These are phyloP conservation scores for Thera obeliscata DNA, from an alignment of 2,888 invertebrate species.

Conservation along the genomic window DNA sequence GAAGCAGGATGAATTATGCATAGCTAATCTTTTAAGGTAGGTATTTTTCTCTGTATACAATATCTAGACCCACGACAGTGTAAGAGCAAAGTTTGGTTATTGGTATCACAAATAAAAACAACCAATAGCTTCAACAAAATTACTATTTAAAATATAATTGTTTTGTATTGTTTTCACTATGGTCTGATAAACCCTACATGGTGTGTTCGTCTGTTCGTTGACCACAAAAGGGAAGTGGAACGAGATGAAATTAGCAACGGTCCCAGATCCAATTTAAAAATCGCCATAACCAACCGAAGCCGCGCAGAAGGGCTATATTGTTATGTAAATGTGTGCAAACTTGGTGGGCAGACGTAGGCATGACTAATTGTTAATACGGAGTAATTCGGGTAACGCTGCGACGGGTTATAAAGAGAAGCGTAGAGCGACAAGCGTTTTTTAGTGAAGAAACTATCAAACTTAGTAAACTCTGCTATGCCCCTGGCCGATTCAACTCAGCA, in stretches of 20 bases:
- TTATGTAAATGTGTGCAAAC: slow-evolving; percentile 83
- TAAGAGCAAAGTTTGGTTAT: too few species aligned
- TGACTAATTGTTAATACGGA: slow-evolving; percentile 84
- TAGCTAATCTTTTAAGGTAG: too few species aligned
- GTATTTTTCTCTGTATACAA: too few species aligned
- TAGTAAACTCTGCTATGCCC: too few species aligned
- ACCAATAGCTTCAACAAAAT: neutral
- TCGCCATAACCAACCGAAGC: slow-evolving; percentile 69
- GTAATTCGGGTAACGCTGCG: slow-evolving; percentile 59
- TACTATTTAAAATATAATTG: too few species aligned
- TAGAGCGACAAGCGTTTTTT: neutral
- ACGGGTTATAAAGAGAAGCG: slow-evolving; percentile 3
- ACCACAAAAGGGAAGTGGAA: slow-evolving; percentile 59
- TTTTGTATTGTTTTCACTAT: neutral
- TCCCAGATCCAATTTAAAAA: slow-evolving; percentile 81
- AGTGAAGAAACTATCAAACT: neutral
- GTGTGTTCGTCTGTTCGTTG: slow-evolving; percentile 47
- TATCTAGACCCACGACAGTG: too few species aligned
- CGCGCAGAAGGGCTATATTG: slow-evolving; percentile 76
- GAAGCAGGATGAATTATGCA: too few species aligned
- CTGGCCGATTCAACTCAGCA: too few species aligned
- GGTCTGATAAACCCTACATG: slow-evolving; percentile 9
- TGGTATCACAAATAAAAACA: too few species aligned
- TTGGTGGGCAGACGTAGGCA: slow-evolving; percentile 78
- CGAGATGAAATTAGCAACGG: slow-evolving; percentile 73